Base-by-base conservation (phyloP, 64 coral and sea anemone genomes). In the Cladopsammia gracilis region DNA sequence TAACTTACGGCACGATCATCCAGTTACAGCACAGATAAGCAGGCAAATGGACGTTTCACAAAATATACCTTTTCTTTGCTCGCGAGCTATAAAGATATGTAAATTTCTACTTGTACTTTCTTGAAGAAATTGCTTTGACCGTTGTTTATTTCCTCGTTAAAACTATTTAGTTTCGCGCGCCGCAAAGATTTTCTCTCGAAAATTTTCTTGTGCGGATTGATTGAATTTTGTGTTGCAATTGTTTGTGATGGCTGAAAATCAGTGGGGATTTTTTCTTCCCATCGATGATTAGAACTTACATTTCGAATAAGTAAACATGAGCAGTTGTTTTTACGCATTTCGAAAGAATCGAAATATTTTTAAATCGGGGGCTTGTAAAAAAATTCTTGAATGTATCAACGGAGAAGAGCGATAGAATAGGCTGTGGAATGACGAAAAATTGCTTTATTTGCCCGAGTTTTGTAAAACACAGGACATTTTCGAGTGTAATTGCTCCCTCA, bases 51-150 rank as follows among this genome's bases (percentile, higher is more conserved):
- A 64, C 80, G 80, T 49, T 84, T n/a, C 22, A 84, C 6, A 67
- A 64, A 67, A 67, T 67, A 48, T 68, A 24, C 50, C 44, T 84
- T 84, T 67, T 68, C 59, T 49, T 46, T 51, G 45, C 80, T 68
- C 20, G 80, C 19, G 19, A 49, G 61, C 46, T 50, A 84, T 67
- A 64, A 14, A 47, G 26, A 84, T 84, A 84, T 84, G 80, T 67
- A 67, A 84, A 84, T 84, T 84, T 66, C 18, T 22, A 84, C 80
- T 62, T 84, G 80, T 84, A 84, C 43, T 67, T 84, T 84, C 80
- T 5, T 34, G 80, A 84, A 84, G 80, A 84, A 77, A 84, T 64
- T 66, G 18, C 19, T 64, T 62, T 42, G 26, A 44, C 34, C 79
- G 14, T 48, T 84, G 80, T 67, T 84, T 68, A 68, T 68, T 67